These are phyloP conservation scores for Sander vitreus DNA, from an alignment of 2,113 vertebrate species.

Conservation along the genomic window DNA sequence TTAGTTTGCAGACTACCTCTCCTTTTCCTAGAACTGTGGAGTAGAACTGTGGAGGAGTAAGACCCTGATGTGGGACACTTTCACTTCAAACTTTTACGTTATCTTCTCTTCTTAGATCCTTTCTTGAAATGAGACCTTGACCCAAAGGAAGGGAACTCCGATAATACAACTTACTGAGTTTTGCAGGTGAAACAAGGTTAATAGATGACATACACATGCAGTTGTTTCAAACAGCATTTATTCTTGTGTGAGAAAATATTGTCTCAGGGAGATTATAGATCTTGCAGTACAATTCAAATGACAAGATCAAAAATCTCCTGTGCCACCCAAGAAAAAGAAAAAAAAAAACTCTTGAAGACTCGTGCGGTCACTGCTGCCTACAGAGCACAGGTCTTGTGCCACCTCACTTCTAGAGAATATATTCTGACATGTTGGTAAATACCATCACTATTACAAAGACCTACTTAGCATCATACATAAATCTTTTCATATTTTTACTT, in stretches of 20 bases:
- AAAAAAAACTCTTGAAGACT: constrained; percentile 29
- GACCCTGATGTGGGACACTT: neutral
- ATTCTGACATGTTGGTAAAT: constrained; percentile 69
- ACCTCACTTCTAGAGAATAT: constrained; percentile 61
- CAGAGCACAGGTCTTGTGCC: constrained; percentile 58
- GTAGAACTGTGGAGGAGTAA: neutral
- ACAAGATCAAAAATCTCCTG: constrained; percentile 73
- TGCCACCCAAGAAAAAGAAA: constrained; percentile 45
- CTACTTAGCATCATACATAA: constrained; percentile 77
- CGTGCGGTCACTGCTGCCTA: constrained; percentile 46
- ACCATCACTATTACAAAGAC: constrained; percentile 79
- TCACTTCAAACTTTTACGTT: neutral
- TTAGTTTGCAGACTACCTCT: neutral
- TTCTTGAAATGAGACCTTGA: neutral
- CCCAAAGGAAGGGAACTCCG: neutral
- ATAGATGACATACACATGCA: neutral
- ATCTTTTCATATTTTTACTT: constrained; percentile 78
- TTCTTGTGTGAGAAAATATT: constrained; percentile 83
- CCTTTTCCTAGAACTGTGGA: neutral
- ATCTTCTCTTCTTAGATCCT: neutral
- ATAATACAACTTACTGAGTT: neutral
- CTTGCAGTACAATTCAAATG: constrained; percentile 70
- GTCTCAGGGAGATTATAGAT: constrained; percentile 75
- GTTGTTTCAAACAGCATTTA: constrained; percentile 81
- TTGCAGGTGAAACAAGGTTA: neutral